Evolutionary conservation across 1,140 invertebrate genomes (phyloP), one percentile per base, ranked within the genome.

Genomic region (Drosophila subpulchrella): DNA sequence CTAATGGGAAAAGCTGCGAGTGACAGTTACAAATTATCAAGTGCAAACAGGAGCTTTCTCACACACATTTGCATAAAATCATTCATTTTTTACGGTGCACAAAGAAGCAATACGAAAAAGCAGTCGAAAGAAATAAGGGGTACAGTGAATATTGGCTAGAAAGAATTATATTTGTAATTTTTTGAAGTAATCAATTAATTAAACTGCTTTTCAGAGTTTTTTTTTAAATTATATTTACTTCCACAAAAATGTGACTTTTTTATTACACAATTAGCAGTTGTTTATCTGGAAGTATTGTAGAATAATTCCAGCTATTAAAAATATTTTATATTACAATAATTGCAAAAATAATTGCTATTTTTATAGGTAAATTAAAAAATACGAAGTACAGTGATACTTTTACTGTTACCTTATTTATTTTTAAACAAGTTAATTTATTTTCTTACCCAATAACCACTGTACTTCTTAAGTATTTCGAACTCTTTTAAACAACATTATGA

Each of bases 11-110:
- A 41, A 50, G 55, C 63, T 80, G 81, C 39, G 17, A 34, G 34
- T 78, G 81, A 72, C 71, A 84, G 65, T 63, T 68, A 68, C 51
- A 76, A 83, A 83, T 79, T 75, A 76, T 82, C 38, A 55, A 62
- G 17, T 56, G 56, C 50, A 24, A 61, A 41, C 42, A 42, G 41
- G 39, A 42, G 62, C 53, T 41, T 48, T 65, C 20, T 41, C 30
- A 65, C 27, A 74, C 51, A 41, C 27, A 59, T 24, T 59, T 34
- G 48, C 15, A 75, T 30, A 56, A 48, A 67, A 10, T 15, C 15
- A 50, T 70, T 71, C 4, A 20, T 47, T 53, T 48, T 42, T 55
- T 38, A 54, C 36, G 32, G 44, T 55, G 46, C 13, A 17, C 17
- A 74, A 74, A 50, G 27, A 73, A 73, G 70, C 70, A 73, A 73